These are phyloP conservation scores for Ephestia elutella DNA, from an alignment of 1,140 invertebrate genomes.

Conservation along the genomic window DNA sequence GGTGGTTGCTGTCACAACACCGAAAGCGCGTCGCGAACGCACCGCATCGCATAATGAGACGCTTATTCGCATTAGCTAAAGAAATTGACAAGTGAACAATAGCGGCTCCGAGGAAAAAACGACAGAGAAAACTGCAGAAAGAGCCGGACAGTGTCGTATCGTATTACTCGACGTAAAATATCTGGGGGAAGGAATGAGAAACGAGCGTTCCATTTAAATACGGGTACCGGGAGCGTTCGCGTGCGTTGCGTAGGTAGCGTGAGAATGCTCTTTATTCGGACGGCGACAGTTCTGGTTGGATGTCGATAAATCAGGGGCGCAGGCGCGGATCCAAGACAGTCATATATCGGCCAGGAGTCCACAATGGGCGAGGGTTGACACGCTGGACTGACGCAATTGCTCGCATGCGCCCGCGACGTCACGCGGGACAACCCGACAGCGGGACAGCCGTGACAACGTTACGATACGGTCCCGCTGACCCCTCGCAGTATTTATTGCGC, in stretches of 20 bases:
- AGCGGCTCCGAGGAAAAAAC: conserved; percentile 64
- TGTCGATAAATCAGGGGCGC: conserved; percentile 69
- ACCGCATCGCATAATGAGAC: conserved; percentile 72
- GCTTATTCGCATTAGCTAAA: conserved; percentile 74
- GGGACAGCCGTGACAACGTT: conserved; percentile 6
- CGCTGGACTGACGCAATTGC: conserved; percentile 67
- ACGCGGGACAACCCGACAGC: conserved; percentile 19
- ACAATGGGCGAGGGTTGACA: conserved; percentile 66
- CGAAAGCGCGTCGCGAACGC: conserved; percentile 67
- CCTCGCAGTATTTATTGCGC: conserved; percentile 66
- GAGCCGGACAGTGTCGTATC: conserved; percentile 73
- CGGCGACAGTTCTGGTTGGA: conserved; percentile 48
- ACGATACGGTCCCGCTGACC: conserved; percentile 16
- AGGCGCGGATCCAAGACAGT: conserved; percentile 43
- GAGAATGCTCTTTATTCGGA: conserved; percentile 70
- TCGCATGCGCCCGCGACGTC: conserved; percentile 47
- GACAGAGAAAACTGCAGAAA: conserved; percentile 66
- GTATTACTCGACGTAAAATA: conserved; percentile 74
- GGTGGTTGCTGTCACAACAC: conserved; percentile 73
- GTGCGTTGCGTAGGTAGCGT: conserved; percentile 72
- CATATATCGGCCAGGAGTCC: conserved; percentile 62
- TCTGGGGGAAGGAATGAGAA: conserved; percentile 72
- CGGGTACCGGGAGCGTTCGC: conserved; percentile 62
- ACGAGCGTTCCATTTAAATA: conserved; percentile 69
- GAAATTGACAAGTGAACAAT: conserved; percentile 75